Conservation (phyloP, 2,888 invertebrate genomes). For the Parnassius glacialis region DNA sequence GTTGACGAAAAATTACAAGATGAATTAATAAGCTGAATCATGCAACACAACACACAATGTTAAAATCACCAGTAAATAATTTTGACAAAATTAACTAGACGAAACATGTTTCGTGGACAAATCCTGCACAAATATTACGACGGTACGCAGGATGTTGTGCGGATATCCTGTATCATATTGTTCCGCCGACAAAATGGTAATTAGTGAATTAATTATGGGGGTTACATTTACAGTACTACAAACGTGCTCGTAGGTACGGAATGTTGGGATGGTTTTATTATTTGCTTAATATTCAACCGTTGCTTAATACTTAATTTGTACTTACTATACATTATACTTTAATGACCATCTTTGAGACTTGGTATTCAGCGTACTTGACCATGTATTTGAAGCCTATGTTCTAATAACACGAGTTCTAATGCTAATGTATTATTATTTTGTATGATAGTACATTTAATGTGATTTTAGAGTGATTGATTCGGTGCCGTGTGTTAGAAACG, state of each 20-base stretch:
- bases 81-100: conserved; percentile 7
- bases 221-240: conserved; percentile 16
- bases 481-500: no score
- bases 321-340: conserved; percentile 20
- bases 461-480: no score
- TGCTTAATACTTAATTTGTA: conserved; percentile 29
- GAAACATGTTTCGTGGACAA: conserved; percentile 13
- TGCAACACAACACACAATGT: not conserved
- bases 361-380: no score
- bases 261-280: not conserved
- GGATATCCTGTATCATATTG: conserved; percentile 58
- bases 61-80: not conserved
- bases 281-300: conserved; percentile 14
- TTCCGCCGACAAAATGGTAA: conserved; percentile 56
- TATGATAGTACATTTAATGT: no score
- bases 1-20: no score
- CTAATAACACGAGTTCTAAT: no score
- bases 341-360: no score
- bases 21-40: no score
- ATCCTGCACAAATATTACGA: conserved; percentile 9
- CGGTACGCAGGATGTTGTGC: conserved; percentile 44
- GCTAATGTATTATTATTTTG: no score
- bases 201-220: conserved; percentile 53
- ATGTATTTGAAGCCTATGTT: no score
- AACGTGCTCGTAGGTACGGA: conserved; percentile 4